Conservation (phyloP, 2,113 vertebrate species). For the Burhinus oedicnemus region DNA sequence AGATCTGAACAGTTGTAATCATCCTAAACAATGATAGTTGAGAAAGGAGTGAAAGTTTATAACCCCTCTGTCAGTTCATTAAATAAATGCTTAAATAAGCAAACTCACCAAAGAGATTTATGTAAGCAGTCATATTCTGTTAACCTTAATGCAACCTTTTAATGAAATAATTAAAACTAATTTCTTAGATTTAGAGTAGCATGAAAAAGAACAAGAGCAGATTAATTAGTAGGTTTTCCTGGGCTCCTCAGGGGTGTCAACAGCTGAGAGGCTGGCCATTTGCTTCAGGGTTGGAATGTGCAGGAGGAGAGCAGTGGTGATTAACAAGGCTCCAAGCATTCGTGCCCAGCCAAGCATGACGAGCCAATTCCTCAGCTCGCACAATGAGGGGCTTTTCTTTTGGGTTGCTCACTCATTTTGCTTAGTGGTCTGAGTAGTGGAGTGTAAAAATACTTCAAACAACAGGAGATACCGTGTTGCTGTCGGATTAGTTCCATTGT, state of each 20-base stretch:
- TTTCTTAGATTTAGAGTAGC: constrained; percentile 59
- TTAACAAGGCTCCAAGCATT: constrained; percentile 60
- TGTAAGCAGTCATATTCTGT: constrained; percentile 58
- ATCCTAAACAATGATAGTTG: not conserved
- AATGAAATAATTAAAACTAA: constrained; percentile 68
- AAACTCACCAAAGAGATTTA: constrained; percentile 34
- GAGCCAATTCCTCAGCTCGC: constrained; percentile 12
- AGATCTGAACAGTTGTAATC: not conserved
- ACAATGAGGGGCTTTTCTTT: constrained; percentile 48
- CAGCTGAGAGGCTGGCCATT: constrained; percentile 33
- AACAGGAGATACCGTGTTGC: not conserved
- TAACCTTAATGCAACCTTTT: constrained; percentile 70
- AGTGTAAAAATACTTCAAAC: constrained; percentile 30
- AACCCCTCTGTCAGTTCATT: constrained; percentile 38
- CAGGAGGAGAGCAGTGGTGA: constrained; percentile 37
- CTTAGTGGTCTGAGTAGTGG: not conserved
- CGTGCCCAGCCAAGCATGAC: constrained; percentile 67
- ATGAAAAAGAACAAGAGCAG: constrained; percentile 65
- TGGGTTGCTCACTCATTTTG: not conserved
- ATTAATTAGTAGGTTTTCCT: constrained; percentile 67
- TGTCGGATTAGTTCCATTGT: not conserved
- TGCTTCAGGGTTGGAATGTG: constrained; percentile 50
- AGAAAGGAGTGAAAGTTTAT: constrained; percentile 35
- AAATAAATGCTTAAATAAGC: constrained; percentile 62
- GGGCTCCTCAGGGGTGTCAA: not conserved